Conservation (phyloP, 2,888 invertebrate genomes). For the Troglohyphantes excavatus region DNA sequence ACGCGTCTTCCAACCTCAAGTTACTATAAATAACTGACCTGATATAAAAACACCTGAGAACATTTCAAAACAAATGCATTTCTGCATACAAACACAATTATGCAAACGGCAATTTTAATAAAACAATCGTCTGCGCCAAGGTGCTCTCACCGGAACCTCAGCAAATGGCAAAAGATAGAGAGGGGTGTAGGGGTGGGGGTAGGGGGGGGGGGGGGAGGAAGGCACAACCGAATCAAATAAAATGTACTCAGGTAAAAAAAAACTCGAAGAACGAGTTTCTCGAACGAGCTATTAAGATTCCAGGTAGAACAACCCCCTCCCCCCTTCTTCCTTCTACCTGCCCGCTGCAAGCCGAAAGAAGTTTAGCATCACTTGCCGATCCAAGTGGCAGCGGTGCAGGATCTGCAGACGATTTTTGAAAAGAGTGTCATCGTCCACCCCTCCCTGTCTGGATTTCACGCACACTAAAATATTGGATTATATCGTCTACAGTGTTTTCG, state of each 20-base stretch:
- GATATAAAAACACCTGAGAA: too few species aligned
- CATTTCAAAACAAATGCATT: background rate
- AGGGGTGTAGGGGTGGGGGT: background rate
- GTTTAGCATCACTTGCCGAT: constrained; percentile 50
- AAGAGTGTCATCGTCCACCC: background rate
- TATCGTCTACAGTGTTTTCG: background rate
- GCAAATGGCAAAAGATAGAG: background rate
- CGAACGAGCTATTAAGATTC: constrained; percentile 73
- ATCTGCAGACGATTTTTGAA: constrained; percentile 8
- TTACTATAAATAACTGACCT: too few species aligned
- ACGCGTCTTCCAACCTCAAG: too few species aligned
- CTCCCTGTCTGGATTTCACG: background rate
- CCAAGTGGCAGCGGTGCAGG: background rate
- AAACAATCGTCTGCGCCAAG: background rate
- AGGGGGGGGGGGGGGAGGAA: background rate
- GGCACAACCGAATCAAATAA: constrained; percentile 39
- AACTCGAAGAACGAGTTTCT: constrained; percentile 72
- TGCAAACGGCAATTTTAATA: constrained; percentile 4
- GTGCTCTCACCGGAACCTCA: background rate
- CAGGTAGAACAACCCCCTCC: constrained; percentile 45
- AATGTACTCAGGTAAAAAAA: constrained; percentile 45
- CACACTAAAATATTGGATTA: constrained; percentile 41
- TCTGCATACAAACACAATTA: background rate
- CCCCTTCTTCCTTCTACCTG: constrained; percentile 5
- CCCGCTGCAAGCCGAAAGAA: constrained; percentile 24